Conservation (phyloP, 1,140 invertebrate genomes). For the Delia radicum region DNA sequence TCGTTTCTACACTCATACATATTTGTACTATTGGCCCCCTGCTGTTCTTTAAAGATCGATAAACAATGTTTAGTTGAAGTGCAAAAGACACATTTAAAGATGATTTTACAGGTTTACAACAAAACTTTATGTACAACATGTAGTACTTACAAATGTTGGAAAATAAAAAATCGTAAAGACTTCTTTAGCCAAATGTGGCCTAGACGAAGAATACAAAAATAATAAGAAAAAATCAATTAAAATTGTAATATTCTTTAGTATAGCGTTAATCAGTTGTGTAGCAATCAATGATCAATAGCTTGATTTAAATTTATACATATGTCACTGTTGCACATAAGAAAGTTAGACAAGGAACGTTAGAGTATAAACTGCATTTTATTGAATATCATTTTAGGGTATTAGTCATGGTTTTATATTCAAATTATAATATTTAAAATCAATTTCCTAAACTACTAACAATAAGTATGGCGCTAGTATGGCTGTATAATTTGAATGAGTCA, state of each 20-base stretch:
- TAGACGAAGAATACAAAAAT: not conserved
- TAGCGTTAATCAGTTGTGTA: not conserved
- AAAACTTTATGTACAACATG: not conserved
- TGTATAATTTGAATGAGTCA: not conserved
- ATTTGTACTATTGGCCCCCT: slow-evolving; percentile 22
- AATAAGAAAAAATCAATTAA: slow-evolving; percentile 19
- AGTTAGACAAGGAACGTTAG: too few relatives aligned
- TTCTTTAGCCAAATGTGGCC: not conserved
- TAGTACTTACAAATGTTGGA: too few relatives aligned
- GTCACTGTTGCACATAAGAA: too few relatives aligned
- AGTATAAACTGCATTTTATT: too few relatives aligned
- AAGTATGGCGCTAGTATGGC: not conserved
- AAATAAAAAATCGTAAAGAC: too few relatives aligned
- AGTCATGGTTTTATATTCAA: not conserved
- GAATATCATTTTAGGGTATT: not conserved
- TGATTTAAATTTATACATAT: not conserved
- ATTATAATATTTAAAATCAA: not conserved
- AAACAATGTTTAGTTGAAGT: slow-evolving; percentile 29
- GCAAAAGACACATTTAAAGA: slow-evolving; percentile 4
- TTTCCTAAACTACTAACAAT: not conserved
- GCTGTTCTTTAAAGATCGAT: slow-evolving; percentile 31
- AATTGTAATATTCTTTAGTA: not conserved
- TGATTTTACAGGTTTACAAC: not conserved
- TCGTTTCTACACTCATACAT: not conserved
- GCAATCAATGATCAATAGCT: not conserved